These are phyloP conservation scores for Chelon auratus DNA, from an alignment of 2,797 vertebrate genomes.

Conservation along the genomic window DNA sequence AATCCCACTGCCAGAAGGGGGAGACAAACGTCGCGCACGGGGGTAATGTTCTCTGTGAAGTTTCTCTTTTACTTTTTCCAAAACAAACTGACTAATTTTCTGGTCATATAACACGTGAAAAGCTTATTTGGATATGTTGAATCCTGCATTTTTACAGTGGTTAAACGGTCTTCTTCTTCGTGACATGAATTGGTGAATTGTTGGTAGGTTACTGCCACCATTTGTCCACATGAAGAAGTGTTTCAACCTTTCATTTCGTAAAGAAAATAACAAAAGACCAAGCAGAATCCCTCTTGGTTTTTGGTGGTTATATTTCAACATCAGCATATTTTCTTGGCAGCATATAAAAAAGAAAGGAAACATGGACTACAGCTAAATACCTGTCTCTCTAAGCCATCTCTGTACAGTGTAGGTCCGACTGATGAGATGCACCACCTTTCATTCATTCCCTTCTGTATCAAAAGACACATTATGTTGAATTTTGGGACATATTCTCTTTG, in stretches of 20 bases:
- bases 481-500: slow-evolving; percentile 33
- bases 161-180: neutral
- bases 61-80: too few species aligned
- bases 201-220: slow-evolving; percentile 52
- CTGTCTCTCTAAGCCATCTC: slow-evolving; percentile 79
- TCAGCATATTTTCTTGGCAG: slow-evolving; percentile 86
- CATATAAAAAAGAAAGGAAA: slow-evolving; percentile 84
- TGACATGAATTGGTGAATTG: neutral
- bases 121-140: slow-evolving; percentile 3
- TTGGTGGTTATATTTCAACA: slow-evolving; percentile 88
- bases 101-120: neutral
- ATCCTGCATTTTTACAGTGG: neutral
- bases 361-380: slow-evolving; percentile 82
- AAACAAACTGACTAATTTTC: too few species aligned
- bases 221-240: slow-evolving; percentile 30
- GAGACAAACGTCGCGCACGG: too few species aligned
- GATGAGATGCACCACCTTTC: slow-evolving; percentile 71
- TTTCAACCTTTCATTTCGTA: slow-evolving; percentile 15
- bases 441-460: slow-evolving; percentile 71
- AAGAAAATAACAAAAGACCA: slow-evolving; percentile 64
- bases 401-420: slow-evolving; percentile 81
- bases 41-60: too few species aligned
- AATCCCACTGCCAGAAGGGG: too few species aligned
- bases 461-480: slow-evolving; percentile 55
- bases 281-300: slow-evolving; percentile 75